Evolutionary conservation across 2,113 vertebrate genomes (phyloP).

Genomic region (Periophthalmodon schlosseri): DNA sequence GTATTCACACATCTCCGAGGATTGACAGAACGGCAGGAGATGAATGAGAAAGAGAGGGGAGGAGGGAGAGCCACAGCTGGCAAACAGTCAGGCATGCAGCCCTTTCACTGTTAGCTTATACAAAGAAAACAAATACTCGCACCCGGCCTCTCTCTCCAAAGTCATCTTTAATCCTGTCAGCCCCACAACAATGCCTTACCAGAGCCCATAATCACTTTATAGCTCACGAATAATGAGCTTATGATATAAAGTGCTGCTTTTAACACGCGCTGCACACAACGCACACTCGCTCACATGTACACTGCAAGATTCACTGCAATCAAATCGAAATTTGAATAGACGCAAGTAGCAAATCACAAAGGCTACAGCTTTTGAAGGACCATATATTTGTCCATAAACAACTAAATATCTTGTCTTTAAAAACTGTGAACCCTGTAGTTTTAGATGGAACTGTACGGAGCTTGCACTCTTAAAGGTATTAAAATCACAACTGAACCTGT

Average conservation of each 20-base stretch:
- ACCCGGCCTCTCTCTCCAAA: slow-evolving; percentile 33
- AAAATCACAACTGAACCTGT: too few species aligned
- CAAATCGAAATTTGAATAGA: too few species aligned
- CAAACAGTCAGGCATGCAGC: slow-evolving; percentile 51
- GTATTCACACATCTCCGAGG: slow-evolving; percentile 30
- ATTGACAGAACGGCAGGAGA: slow-evolving; percentile 39
- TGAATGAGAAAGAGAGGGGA: slow-evolving; percentile 40
- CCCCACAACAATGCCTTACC: slow-evolving; percentile 68
- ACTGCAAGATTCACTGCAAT: neutral
- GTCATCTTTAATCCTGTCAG: slow-evolving; percentile 72
- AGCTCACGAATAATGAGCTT: slow-evolving; percentile 71
- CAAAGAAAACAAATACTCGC: slow-evolving; percentile 59
- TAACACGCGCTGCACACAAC: slow-evolving; percentile 58
- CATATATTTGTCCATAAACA: too few species aligned
- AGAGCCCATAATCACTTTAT: slow-evolving; percentile 72
- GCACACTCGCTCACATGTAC: slow-evolving; percentile 40
- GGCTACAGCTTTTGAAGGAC: too few species aligned
- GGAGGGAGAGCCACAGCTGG: slow-evolving; percentile 46
- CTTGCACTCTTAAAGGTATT: too few species aligned
- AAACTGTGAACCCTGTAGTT: too few species aligned
- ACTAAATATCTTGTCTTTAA: too few species aligned
- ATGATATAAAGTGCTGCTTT: slow-evolving; percentile 65
- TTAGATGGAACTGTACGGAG: too few species aligned
- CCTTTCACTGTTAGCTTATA: slow-evolving; percentile 50
- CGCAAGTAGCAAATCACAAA: too few species aligned